A percentile compares a stretch with the other conserved stretches of the same genome.
These are phyloP conservation scores for Polydrusus pterygomalis DNA, from an alignment of 2,888 invertebrate species.

Conservation along the genomic window DNA sequence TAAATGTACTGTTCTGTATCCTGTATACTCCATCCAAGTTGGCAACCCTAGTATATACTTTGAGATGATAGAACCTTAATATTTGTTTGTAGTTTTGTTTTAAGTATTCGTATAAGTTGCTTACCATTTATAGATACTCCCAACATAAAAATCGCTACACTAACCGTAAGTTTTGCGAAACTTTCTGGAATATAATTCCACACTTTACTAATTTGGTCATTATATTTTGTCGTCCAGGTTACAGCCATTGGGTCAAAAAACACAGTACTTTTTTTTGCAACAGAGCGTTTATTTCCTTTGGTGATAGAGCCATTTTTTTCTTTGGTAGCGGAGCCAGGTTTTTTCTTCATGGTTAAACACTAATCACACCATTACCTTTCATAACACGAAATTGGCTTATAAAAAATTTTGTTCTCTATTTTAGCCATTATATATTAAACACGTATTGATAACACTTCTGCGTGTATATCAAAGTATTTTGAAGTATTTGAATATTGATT, in stretches of 20 bases:
- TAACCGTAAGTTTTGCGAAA: slow-evolving; percentile 75
- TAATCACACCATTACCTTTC: background rate
- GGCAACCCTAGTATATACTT: too few relatives aligned
- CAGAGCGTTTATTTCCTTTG: background rate
- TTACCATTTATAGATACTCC: slow-evolving; percentile 79
- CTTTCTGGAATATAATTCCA: slow-evolving; percentile 76
- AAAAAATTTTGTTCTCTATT: background rate
- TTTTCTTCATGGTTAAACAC: slow-evolving; percentile 20
- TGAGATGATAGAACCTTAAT: too few relatives aligned
- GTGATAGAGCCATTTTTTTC: too few relatives aligned
- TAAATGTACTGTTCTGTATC: too few relatives aligned
- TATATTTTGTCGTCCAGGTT: slow-evolving; percentile 78
- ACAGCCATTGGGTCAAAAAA: slow-evolving; percentile 74
- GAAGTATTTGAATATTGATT: slow-evolving; percentile 25
- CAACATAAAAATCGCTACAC: slow-evolving; percentile 77
- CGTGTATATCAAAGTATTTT: slow-evolving; percentile 3
- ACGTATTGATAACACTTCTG: slow-evolving; percentile 14
- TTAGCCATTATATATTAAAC: slow-evolving; percentile 5
- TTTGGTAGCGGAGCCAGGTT: slow-evolving; percentile 1
- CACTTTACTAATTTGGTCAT: slow-evolving; percentile 74
- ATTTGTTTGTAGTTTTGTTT: background rate
- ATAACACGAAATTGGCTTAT: background rate
- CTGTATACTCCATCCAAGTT: too few relatives aligned
- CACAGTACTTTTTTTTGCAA: slow-evolving; percentile 10
- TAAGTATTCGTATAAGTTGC: slow-evolving; percentile 40